Percentiles rank a stretch among this genome's conserved stretches.
These are phyloP conservation scores for Calidris pugnax DNA, from an alignment of 2,113 vertebrate genomes.

Conservation along the genomic window DNA sequence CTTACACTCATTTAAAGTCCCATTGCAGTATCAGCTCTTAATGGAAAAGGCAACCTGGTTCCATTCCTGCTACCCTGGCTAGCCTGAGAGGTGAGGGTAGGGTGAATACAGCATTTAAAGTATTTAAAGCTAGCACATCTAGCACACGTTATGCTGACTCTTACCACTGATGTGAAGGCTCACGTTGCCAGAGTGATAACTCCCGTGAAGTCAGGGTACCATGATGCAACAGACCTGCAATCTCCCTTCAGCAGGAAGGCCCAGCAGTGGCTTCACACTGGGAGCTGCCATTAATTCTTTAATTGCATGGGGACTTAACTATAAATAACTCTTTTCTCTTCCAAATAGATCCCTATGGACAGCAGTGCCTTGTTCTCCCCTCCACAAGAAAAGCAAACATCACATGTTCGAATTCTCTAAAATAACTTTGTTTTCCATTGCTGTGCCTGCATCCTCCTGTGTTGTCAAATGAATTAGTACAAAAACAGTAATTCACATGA, in stretches of 20 bases:
- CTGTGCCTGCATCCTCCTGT: not conserved
- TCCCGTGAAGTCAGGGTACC: not conserved
- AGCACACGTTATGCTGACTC: not conserved
- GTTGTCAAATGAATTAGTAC: not conserved
- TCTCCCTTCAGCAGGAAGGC: not conserved
- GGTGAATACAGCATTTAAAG: not conserved
- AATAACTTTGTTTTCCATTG: not conserved
- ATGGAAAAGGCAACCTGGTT: not conserved
- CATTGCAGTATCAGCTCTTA: not conserved
- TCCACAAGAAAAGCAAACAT: not conserved
- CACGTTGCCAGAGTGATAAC: not conserved
- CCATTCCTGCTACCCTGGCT: not conserved
- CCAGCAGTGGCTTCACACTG: not conserved
- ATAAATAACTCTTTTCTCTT: not conserved
- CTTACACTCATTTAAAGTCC: not conserved
- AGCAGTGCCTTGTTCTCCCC: not conserved
- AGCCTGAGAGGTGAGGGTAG: not conserved
- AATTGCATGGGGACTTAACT: not conserved
- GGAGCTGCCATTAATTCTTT: not conserved
- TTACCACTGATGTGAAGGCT: not conserved
- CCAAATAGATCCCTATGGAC: not conserved
- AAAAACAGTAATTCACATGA: not conserved
- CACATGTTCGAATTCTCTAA: not conserved
- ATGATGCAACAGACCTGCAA: not conserved
- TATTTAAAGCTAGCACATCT: too few relatives aligned